These are phyloP conservation scores for Cyprinodon diabolis DNA, from an alignment of 2,797 vertebrate species.

Conservation along the genomic window DNA sequence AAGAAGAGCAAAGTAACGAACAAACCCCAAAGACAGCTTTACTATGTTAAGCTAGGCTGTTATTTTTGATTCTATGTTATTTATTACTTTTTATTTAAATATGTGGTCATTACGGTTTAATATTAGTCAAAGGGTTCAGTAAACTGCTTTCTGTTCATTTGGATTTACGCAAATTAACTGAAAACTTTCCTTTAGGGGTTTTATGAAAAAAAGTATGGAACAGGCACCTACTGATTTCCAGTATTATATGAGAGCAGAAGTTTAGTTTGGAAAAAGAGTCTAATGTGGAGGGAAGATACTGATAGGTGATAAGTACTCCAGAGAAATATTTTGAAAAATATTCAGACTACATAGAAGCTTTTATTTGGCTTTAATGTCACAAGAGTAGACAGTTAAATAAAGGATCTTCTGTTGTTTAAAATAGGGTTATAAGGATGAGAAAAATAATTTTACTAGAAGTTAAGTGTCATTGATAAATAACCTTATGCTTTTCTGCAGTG, in stretches of 20 bases:
- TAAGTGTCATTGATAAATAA: background rate
- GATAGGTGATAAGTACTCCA: background rate
- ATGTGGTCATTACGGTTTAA: no score
- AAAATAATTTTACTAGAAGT: background rate
- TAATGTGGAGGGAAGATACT: background rate
- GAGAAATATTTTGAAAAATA: no score
- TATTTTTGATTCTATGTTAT: no score
- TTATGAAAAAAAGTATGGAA: background rate
- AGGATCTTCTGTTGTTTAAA: background rate
- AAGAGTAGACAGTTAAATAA: background rate
- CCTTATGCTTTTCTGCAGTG: background rate
- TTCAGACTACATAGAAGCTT: background rate
- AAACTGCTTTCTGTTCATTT: background rate
- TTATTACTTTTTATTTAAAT: no score
- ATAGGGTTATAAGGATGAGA: background rate
- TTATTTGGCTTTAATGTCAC: background rate
- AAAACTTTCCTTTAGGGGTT: background rate
- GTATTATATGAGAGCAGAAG: background rate
- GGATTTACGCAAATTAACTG: background rate
- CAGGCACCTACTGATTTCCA: background rate
- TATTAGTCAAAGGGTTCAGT: no score
- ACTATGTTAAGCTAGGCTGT: no score
- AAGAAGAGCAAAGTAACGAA: no score
- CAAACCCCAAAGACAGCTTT: no score
- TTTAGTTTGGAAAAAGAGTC: background rate